Evolutionary conservation across 1,140 invertebrate genomes (phyloP).

Genomic region (Diorhabda carinulata): DNA sequence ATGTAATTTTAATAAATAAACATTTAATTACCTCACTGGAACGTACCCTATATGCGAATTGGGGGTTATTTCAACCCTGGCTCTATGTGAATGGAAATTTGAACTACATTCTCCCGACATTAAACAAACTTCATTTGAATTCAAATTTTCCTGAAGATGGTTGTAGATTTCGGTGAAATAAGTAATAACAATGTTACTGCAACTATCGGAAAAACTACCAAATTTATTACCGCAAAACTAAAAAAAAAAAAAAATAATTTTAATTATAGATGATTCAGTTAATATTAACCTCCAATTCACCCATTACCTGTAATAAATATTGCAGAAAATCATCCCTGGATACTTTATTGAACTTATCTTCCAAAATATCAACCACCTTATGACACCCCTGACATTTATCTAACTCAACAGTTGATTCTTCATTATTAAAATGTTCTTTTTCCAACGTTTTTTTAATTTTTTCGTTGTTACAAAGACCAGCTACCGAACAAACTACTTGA

Average conservation of each 20-base stretch:
- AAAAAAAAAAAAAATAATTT: conserved; percentile 21
- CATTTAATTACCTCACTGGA: conserved; percentile 42
- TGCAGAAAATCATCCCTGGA: conserved; percentile 57
- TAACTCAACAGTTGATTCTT: conserved; percentile 11
- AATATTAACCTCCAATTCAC: conserved; percentile 11
- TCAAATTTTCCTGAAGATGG: conserved; percentile 60
- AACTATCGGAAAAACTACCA: conserved; percentile 72
- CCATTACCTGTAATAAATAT: conserved; percentile 53
- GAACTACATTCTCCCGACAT: conserved; percentile 66
- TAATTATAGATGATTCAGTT: not conserved
- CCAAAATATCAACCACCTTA: conserved; percentile 52
- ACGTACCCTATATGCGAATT: conserved; percentile 55
- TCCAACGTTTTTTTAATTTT: conserved; percentile 66
- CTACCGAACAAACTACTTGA: conserved; percentile 77
- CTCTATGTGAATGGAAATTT: conserved; percentile 60
- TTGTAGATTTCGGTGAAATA: conserved; percentile 68
- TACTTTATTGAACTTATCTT: conserved; percentile 54
- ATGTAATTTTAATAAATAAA: not conserved
- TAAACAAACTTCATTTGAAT: conserved; percentile 64
- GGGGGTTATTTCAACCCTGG: conserved; percentile 56
- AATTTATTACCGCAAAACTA: conserved; percentile 61
- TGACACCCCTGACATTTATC: conserved; percentile 55
- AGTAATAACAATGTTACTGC: conserved; percentile 65
- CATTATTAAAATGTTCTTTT: conserved; percentile 27
- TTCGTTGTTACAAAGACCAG: conserved; percentile 81